Evolutionary conservation across 2,888 invertebrate genomes (phyloP), one percentile per base, ranked within the genome.

Genomic region (Leistus spinibarbis): DNA sequence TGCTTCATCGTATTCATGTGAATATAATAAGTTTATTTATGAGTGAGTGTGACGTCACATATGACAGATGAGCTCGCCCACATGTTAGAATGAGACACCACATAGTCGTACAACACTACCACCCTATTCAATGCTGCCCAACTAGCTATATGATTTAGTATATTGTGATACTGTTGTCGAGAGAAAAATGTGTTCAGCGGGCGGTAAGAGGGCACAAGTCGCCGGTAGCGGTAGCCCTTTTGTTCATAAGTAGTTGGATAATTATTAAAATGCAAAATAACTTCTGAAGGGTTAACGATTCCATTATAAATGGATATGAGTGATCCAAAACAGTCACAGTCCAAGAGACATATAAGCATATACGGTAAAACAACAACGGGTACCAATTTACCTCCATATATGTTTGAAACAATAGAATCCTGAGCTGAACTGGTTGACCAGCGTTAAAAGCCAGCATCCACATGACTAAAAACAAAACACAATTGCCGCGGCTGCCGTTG

Each of bases 381-480:
- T 40, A 40, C 60, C 60, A 22, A 20, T 60, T 20, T 20, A 60
- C 10, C 60, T 13, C 71, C 71, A 23, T 71, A 71, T 71, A 71
- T 24, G 71, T 54, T 57, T 69, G 57, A 54, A 23, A 71, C 70
- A 71, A 71, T 71, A 64, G 71, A 64, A 54, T 54, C 64, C 64
- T 23, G 62, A 53, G 17, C 23, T 40, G 40, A 40, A 40, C 40
- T 40, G 40, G 40, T 40, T 40, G 40, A 40, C 40, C 13, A 40
- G 1, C 7, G 40, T 40, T 40, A 40, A 40, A 40, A 40, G 40
- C 40, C 5, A 40, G 40, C 40, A n/a, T 54, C n/a, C 5, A 4
- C 54, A 60, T 19, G 60, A 19, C 7, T n/a, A 17, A 60, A 22
- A 60, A 22, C 19, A 22, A 60, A 22, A 60, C 20, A 60, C 22